Conservation (phyloP, 2,113 vertebrate species). For the Hippopotamus amphibius region DNA sequence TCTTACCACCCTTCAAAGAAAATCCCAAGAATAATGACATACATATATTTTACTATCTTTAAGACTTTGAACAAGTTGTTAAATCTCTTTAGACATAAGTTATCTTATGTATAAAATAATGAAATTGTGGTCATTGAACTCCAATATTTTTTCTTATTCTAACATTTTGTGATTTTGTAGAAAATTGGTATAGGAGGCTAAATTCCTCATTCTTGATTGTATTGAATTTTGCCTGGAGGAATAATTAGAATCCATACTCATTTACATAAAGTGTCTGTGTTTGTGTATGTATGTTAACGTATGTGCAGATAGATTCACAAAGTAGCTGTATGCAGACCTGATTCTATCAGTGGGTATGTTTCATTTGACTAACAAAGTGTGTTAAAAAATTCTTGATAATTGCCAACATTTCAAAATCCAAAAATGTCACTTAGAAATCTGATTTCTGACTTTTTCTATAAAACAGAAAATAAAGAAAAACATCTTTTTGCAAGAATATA, state of each 20-base stretch:
- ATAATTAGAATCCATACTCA: background rate
- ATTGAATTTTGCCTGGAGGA: background rate
- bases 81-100: constrained; percentile 9
- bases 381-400: background rate
- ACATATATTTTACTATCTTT: background rate
- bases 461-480: constrained; percentile 6
- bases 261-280: background rate
- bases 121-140: background rate
- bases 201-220: background rate
- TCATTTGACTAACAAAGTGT: background rate
- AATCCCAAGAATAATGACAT: background rate
- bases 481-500: background rate
- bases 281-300: background rate
- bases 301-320: background rate
- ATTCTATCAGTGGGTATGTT: background rate
- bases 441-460: background rate
- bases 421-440: background rate
- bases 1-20: background rate
- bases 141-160: background rate
- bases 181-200: background rate
- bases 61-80: constrained; percentile 8
- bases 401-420: constrained; percentile 1
- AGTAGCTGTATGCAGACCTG: background rate
- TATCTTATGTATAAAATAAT: constrained; percentile 24
- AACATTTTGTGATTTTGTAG: constrained; percentile 3